Evolutionary conservation across 2,888 invertebrate species (phyloP), one percentile per base, ranked within the genome.

Genomic region (Thyatira batis): DNA sequence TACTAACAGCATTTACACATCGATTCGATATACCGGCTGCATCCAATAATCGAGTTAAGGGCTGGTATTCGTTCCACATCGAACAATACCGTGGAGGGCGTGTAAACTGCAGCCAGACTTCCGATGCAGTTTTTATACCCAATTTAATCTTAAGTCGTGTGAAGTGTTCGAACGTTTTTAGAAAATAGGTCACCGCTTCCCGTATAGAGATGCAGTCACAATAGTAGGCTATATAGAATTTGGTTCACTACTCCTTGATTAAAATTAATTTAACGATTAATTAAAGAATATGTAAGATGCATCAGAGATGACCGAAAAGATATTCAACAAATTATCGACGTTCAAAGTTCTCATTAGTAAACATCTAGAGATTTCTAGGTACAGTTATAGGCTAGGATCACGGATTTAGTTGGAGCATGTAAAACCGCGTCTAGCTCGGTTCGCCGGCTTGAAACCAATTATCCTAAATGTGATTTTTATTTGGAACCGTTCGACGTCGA

Each of bases 381-480:
- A n/a, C n/a, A n/a, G n/a, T 17, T 39, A 49, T 39, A 23, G 46
- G 55, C 55, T 51, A 50, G 63, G 55, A 68, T 66, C 64, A 61
- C 53, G 67, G 61, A 63, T 68, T 69, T 69, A 65, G 54, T 60
- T 57, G 67, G 60, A 60, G 65, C 71, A 69, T 74, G 71, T 67
- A 68, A 67, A 68, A 63, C 60, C 63, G 65, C 59, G 60, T 59
- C 63, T 60, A 57, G 57, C 52, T 52, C 57, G 57, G 49, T 49
- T 60, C 66, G 65, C 54, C 67, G 63, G 69, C 57, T 67, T 66
- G 70, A 79, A 85, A 80, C 78, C 86, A 84, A 86, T 87, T 84
- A 86, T 73, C 67, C 76, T 69, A 78, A 85, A 88, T 80, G 82
- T 73, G 82, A 82, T 80, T 87, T 87, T 87, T 86, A 85, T 85